Percentiles rank a stretch among this genome's conserved stretches.
Evolutionary conservation across 2,113 vertebrate species (phyloP).

Genomic region (Mus pahari): DNA sequence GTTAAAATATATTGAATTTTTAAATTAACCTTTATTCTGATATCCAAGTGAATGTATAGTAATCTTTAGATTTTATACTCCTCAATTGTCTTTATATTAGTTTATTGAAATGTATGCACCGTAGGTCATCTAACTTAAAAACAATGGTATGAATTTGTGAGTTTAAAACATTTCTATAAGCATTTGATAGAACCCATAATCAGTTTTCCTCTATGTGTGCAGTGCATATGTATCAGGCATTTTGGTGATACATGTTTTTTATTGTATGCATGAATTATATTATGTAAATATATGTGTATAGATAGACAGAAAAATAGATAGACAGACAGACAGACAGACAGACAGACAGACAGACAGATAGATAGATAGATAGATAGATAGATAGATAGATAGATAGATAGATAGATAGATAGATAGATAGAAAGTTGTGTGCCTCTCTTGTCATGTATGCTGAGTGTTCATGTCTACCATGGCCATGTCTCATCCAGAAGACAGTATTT

Average conservation of each 20-base stretch:
- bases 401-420: no score
- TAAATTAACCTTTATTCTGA: conserved; percentile 20
- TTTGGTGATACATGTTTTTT: not conserved
- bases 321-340: no score
- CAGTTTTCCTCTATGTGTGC: not conserved
- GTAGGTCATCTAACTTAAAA: not conserved
- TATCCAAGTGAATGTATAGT: not conserved
- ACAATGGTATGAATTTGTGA: not conserved
- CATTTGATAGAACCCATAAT: not conserved
- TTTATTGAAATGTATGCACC: not conserved
- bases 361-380: no score
- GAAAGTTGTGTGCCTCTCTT: no score
- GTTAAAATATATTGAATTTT: not conserved
- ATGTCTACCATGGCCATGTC: not conserved
- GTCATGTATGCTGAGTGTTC: not conserved
- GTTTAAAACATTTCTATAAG: conserved; percentile 12
- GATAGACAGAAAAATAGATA: no score
- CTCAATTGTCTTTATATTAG: not conserved
- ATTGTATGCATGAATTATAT: not conserved
- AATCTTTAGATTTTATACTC: not conserved
- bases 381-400: no score
- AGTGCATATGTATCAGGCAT: not conserved
- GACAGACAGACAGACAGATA: no score
- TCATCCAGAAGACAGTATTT: not conserved
- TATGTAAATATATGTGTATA: not conserved